Evolutionary conservation across 2,888 invertebrate species (phyloP), one percentile per base, ranked within the genome.

Genomic region (Thymelicus lineola): DNA sequence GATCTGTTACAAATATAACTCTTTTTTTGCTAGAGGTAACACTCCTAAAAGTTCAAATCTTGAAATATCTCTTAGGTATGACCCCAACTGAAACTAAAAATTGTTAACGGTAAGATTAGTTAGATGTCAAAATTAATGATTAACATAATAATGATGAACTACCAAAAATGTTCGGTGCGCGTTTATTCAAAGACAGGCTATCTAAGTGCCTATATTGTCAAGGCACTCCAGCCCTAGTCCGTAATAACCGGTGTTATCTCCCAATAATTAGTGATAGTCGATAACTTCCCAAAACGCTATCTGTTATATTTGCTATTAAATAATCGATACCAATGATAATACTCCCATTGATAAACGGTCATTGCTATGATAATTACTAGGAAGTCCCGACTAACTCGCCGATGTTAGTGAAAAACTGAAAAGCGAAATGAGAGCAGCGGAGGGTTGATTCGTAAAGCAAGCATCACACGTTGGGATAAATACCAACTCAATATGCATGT

Each of bases 251-350:
- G 75, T 81, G 88, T 88, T 93, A 93, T 93, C 93, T 86, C 76
- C 82, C 83, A 89, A 90, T 93, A 93, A 93, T 93, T 93, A 93
- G 84, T 85, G 92, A 85, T 86, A 85, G 80, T 81, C 80, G 84
- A 91, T 92, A 91, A 89, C 86, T 87, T 80, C 86, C 89, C 85
- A 86, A 91, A 88, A 82, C 83, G 83, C 89, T 93, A 93, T 93
- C 93, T 82, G 73, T 81, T 80, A 80, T 91, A 86, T 93, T 92
- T 90, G 91, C 90, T 90, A 90, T 93, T 93, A 89, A 93, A 93
- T 91, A 93, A 93, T 93, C 93, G 89, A 93, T 93, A 91, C 82
- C 81, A 80, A 64, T 59, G 70, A 70, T 69, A 69, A 50, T 64
- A 58, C 57, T 83, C 66, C 66, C 72, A 69, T 71, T 70, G 90